Conservation (phyloP, 1,140 invertebrate genomes). For the Bursaphelenchus mucronatus region DNA sequence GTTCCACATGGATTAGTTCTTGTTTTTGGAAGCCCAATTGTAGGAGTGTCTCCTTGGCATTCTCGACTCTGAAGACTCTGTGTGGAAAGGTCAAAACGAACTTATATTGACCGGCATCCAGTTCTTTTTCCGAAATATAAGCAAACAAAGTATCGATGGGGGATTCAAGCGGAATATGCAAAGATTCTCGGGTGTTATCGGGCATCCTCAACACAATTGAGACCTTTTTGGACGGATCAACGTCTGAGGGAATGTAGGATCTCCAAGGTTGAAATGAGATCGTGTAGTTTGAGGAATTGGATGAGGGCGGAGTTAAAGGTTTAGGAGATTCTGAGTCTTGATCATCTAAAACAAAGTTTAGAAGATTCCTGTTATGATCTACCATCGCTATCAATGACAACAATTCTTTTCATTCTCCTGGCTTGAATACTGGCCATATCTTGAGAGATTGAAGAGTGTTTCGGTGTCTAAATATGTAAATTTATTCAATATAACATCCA, state of each 20-base stretch:
- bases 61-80: conserved; percentile 27
- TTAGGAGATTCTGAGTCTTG: too few species aligned
- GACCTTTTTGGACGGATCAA: too few species aligned
- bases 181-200: too few species aligned
- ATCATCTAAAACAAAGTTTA: too few species aligned
- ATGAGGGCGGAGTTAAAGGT: too few species aligned
- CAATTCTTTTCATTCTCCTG: conserved; percentile 20
- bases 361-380: too few species aligned
- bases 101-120: conserved; percentile 31
- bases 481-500: neutral
- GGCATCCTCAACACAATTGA: too few species aligned
- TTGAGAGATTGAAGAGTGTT: conserved; percentile 16
- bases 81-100: conserved; percentile 44
- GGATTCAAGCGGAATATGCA: too few species aligned
- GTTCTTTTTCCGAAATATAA: conserved; percentile 23
- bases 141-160: conserved; percentile 39
- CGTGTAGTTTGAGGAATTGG: too few species aligned
- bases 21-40: conserved; percentile 40
- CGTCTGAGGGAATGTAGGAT: neutral
- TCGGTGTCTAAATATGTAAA: conserved; percentile 4
- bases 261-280: conserved; percentile 1
- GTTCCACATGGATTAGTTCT: conserved; percentile 48
- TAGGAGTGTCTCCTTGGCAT: conserved; percentile 23
- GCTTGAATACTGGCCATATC: conserved; percentile 15
- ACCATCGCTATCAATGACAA: neutral